Base-by-base conservation (phyloP, 2,797 vertebrate genomes). In the Microctenopoma steveboyesi region DNA sequence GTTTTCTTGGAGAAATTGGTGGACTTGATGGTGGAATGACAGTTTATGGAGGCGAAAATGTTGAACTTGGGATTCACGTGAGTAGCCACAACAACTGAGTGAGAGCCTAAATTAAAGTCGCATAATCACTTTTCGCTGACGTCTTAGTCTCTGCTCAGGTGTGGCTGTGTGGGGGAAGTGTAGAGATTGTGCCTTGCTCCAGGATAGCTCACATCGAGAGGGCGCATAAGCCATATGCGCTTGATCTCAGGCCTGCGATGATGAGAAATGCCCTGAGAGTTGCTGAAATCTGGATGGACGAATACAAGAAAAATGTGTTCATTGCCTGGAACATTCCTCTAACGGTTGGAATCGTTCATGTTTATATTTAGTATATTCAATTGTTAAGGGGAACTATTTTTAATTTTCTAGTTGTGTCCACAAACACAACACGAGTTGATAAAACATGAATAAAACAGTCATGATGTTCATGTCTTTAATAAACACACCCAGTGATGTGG, bases 101-200 rank as follows among this genome's bases (percentile, higher is more conserved):
- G 3, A 43, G 9, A 45, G 1, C 16, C 15, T 7, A 11, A 25
- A 10, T 42, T 2, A 22, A 33, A 4, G n/a, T 9, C 25, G 7
- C 0, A 1, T 10, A 9, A 6, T n/a, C 11, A 4, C 3, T 14
- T 27, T n/a, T 4, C 10, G 45, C 0, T 3, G 28, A 45, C 67
- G 14, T 52, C 15, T 25, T 49, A 13, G 4, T 22, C 22, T 22
- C 39, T 30, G 49, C 48, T 59, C 70, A 97, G 96, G 95, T 96
- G 27, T 97, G 97, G 96, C 91, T 95, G 79, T 98, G 96, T 0
- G 96, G 96, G 0, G 97, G 96, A 45, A 98, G 96, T 78, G 94
- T 97, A 84, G 96, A 97, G 88, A 94, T 98, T 7, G 81, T 98
- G 12, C 96, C 96, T n/a, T 98, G 97, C 25, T 96, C 96, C 0